Percentiles rank a stretch among this genome's conserved stretches.
Evolutionary conservation across 2,113 vertebrate species (phyloP).

Genomic region (Ornithorhynchus anatinus): DNA sequence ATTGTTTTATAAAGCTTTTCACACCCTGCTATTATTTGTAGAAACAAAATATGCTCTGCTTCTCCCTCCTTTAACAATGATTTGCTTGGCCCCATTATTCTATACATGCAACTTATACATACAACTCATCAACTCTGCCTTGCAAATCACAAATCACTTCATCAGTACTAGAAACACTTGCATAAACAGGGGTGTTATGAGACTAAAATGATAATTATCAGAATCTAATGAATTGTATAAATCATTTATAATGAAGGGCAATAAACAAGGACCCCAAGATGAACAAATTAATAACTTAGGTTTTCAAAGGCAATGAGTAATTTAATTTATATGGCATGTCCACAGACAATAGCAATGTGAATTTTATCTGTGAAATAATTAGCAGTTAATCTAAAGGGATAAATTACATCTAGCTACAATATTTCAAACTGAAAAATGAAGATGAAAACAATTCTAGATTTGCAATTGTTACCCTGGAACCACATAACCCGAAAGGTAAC

Average conservation of each 20-base stretch:
- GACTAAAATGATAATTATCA: slow-evolving; percentile 73
- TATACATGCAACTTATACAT: slow-evolving; percentile 33
- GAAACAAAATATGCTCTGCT: slow-evolving; percentile 24
- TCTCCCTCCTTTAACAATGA: slow-evolving; percentile 46
- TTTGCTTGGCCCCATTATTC: slow-evolving; percentile 54
- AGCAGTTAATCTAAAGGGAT: slow-evolving; percentile 66
- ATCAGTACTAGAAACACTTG: slow-evolving; percentile 50
- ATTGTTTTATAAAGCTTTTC: slow-evolving; percentile 3
- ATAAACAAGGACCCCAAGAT: slow-evolving; percentile 64
- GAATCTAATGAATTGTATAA: slow-evolving; percentile 77
- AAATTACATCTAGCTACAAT: slow-evolving; percentile 33
- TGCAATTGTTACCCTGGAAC: slow-evolving; percentile 39
- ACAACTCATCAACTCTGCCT: slow-evolving; percentile 48
- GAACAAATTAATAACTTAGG: slow-evolving; percentile 67
- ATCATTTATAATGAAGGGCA: slow-evolving; percentile 74
- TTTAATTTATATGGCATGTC: slow-evolving; percentile 66
- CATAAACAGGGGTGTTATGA: slow-evolving; percentile 63
- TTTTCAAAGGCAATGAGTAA: slow-evolving; percentile 51
- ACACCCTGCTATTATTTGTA: neutral
- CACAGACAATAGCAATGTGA: slow-evolving; percentile 53
- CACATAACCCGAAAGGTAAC: slow-evolving; percentile 9
- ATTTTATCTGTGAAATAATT: slow-evolving; percentile 68
- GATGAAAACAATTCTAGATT: slow-evolving; percentile 52
- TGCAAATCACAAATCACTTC: slow-evolving; percentile 43
- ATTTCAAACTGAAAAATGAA: slow-evolving; percentile 57